These are phyloP conservation scores for Colossoma macropomum DNA, from an alignment of 2,113 vertebrate genomes.

Conservation along the genomic window DNA sequence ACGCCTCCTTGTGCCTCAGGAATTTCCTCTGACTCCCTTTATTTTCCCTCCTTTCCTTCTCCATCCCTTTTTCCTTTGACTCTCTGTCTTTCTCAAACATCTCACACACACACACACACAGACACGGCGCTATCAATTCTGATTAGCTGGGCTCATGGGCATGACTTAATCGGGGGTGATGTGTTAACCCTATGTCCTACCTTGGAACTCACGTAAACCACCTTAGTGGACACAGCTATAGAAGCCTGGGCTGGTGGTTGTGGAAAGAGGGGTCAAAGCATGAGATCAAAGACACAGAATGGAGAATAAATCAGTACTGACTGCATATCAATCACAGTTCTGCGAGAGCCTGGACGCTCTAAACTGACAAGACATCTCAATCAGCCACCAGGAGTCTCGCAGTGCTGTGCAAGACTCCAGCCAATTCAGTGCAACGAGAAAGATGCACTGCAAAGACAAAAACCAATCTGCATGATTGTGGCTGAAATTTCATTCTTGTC, in stretches of 20 bases:
- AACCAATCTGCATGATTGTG: not conserved
- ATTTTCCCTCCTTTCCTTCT: not conserved
- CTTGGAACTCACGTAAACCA: not conserved
- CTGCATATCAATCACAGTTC: not conserved
- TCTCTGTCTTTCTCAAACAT: not conserved
- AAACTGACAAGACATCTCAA: not conserved
- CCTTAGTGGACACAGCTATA: not conserved
- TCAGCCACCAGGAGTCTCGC: not conserved
- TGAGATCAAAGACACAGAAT: not conserved
- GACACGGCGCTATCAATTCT: not conserved
- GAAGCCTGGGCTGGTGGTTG: not conserved
- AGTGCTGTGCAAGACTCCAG: not conserved
- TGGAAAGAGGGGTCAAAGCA: not conserved
- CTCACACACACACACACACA: conserved; percentile 1
- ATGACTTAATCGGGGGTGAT: conserved; percentile 2
- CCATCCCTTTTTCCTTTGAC: not conserved
- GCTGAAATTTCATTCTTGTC: not conserved
- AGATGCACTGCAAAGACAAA: not conserved
- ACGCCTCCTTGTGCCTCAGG: conserved; percentile 35
- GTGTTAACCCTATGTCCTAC: not conserved
- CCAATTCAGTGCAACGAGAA: not conserved
- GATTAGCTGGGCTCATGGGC: not conserved
- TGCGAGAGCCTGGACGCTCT: not conserved
- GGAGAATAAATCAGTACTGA: not conserved
- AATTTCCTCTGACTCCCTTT: conserved; percentile 17